Evolutionary conservation across 30 jellyfish, hydroid and myxozoan genomes (phyloP).

Genomic region (Turritopsis rubra): DNA sequence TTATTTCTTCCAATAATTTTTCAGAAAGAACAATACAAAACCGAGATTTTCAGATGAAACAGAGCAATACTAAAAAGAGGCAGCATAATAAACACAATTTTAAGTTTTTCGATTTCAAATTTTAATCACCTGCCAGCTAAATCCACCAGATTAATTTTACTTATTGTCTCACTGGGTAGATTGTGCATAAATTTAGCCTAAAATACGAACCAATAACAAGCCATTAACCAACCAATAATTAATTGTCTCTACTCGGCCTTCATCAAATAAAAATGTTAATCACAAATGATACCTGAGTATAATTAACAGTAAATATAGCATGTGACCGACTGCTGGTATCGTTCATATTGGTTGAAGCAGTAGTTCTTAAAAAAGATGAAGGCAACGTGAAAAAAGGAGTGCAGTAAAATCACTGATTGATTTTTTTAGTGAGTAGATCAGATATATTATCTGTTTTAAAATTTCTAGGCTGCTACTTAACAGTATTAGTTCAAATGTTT

Average conservation of each 20-base stretch:
- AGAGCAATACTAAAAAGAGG: neutral
- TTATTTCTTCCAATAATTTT: too few species aligned
- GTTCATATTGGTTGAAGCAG: slow-evolving; percentile 95
- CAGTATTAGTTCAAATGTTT: too few species aligned
- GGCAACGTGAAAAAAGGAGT: too few species aligned
- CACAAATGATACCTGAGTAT: slow-evolving; percentile 68
- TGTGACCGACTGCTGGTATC: slow-evolving; percentile 95
- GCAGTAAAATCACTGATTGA: neutral
- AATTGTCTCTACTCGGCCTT: too few species aligned
- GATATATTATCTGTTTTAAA: neutral
- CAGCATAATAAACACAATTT: neutral
- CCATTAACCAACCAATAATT: neutral
- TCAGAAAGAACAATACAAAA: neutral
- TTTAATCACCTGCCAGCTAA: slow-evolving; percentile 82
- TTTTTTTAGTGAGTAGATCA: neutral
- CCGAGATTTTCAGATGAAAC: neutral
- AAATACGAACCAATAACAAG: neutral
- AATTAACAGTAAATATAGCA: slow-evolving; percentile 85
- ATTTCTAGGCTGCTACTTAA: too few species aligned
- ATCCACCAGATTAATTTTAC: slow-evolving; percentile 86
- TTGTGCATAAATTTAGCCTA: slow-evolving; percentile 85
- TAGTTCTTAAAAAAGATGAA: slow-evolving; percentile 51
- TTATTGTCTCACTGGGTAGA: slow-evolving; percentile 90
- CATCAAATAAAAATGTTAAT: too few species aligned
- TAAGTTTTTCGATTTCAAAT: too few species aligned